Evolutionary conservation across 1,140 invertebrate genomes (phyloP).

Genomic region (Rhagoletis pomonella): DNA sequence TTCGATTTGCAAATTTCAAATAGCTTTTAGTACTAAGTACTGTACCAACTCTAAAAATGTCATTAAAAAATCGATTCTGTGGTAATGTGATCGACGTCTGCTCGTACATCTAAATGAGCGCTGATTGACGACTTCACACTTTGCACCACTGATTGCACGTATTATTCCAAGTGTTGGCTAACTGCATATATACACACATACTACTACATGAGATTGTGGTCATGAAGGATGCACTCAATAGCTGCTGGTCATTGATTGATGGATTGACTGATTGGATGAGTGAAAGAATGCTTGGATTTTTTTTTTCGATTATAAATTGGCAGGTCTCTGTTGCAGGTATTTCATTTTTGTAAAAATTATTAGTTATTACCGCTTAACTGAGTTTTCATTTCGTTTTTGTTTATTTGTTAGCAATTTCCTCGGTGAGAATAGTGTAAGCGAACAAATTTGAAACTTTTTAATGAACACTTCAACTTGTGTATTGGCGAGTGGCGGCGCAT

Average conservation of each 20-base stretch:
- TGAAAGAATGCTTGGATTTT: not conserved
- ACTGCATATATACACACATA: no score
- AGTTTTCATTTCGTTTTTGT: not conserved
- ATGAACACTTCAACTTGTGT: slow-evolving; percentile 30
- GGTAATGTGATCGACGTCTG: not conserved
- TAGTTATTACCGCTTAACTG: not conserved
- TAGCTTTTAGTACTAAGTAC: no score
- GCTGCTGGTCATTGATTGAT: not conserved
- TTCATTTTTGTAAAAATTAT: slow-evolving; percentile 1
- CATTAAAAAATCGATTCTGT: not conserved
- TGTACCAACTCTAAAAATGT: no score
- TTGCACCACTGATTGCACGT: slow-evolving; percentile 30
- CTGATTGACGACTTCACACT: slow-evolving; percentile 42
- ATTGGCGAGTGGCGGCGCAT: slow-evolving; percentile 39
- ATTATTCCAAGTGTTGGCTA: slow-evolving; percentile 1
- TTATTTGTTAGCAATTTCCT: not conserved
- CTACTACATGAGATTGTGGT: not conserved
- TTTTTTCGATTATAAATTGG: slow-evolving; percentile 31
- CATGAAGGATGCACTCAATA: not conserved
- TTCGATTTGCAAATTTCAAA: no score
- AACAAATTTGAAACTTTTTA: slow-evolving; percentile 34
- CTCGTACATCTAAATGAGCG: not conserved
- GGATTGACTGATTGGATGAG: slow-evolving; percentile 10
- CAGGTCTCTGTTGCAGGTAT: slow-evolving; percentile 41
- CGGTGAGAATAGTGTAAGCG: not conserved